Evolutionary conservation across 2,113 vertebrate genomes (phyloP).

Genomic region (Cathartes aura): DNA sequence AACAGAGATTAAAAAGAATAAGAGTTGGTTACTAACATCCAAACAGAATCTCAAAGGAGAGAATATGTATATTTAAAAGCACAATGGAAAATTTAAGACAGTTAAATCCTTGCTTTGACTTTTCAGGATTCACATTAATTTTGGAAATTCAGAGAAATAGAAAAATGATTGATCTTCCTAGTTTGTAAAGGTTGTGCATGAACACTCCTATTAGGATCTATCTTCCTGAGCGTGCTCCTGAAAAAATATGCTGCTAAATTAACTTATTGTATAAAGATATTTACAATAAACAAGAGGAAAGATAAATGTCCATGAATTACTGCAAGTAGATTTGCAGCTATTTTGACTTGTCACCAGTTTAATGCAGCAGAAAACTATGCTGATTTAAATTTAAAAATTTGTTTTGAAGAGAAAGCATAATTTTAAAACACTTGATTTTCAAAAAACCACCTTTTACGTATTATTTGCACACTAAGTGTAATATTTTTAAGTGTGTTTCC

Average conservation of each 20-base stretch:
- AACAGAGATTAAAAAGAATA: constrained; percentile 8
- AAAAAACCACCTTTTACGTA: not conserved
- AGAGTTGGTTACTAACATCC: not conserved
- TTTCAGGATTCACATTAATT: constrained; percentile 17
- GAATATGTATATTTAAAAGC: constrained; percentile 4
- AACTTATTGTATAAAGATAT: not conserved
- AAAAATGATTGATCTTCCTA: not conserved
- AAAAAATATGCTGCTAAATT: not conserved
- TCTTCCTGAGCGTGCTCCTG: not conserved
- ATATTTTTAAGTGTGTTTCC: not conserved
- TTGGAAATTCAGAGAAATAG: not conserved
- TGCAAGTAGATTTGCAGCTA: not conserved
- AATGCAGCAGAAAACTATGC: constrained; percentile 1
- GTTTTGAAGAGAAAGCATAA: not conserved
- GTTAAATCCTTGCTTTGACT: constrained; percentile 31
- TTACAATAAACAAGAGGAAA: constrained; percentile 8
- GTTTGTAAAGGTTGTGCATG: not conserved
- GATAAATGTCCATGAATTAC: not conserved
- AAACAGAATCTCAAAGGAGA: not conserved
- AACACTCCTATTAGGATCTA: not conserved
- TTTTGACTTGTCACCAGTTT: not conserved
- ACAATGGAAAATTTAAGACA: constrained; percentile 9
- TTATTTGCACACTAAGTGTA: not conserved
- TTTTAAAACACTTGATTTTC: not conserved
- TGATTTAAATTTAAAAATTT: constrained; percentile 2